These are phyloP conservation scores for Bujurquina vittata DNA, from an alignment of 2,113 vertebrate genomes.

Conservation along the genomic window DNA sequence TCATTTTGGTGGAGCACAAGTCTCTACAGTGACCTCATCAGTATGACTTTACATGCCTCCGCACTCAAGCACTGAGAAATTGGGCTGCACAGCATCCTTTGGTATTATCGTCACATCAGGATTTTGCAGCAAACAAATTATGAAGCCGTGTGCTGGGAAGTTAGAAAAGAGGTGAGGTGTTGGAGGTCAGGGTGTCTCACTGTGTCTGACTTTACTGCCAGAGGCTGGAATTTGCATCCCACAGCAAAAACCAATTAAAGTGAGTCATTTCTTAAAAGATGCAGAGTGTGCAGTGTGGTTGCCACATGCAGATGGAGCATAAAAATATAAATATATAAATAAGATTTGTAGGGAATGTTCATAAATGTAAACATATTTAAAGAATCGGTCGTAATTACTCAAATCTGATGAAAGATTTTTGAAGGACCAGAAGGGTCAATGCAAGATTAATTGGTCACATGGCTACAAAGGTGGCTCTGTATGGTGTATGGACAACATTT, in stretches of 20 bases:
- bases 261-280: not conserved
- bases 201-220: not conserved
- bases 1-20: not conserved
- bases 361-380: not conserved
- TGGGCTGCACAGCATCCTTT: not conserved
- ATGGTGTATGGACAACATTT: not conserved
- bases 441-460: not conserved
- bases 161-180: not conserved
- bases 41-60: not conserved
- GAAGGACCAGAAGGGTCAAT: not conserved
- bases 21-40: not conserved
- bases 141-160: not conserved
- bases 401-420: not conserved
- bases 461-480: not conserved
- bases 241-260: not conserved
- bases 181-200: not conserved
- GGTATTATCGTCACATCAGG: not conserved
- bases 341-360: not conserved
- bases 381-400: rapidly evolving
- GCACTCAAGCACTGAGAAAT: not conserved
- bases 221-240: not conserved
- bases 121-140: not conserved
- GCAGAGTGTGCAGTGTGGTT: not conserved
- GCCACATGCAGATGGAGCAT: not conserved
- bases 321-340: not conserved